Base-by-base conservation (phyloP, 2,113 vertebrate species). In the Podiceps cristatus region DNA sequence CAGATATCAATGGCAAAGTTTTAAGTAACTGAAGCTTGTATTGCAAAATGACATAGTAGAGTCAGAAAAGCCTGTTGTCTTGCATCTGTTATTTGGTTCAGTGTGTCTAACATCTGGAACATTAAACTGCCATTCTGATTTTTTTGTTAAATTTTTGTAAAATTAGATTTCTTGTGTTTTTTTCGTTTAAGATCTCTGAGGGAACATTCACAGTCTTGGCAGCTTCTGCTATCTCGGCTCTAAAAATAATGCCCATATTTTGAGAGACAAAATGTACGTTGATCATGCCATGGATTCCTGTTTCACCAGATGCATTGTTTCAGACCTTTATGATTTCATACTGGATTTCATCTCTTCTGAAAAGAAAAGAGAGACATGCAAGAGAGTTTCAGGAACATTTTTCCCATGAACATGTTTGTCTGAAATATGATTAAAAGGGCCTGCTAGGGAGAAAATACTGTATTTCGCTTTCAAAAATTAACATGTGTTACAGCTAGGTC, bases 311-410 rank as follows among this genome's bases (percentile, higher is more conserved):
- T 95, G 86, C 76, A 93, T 73, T 96, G 81, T 88, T 96, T 96
- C 86, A 96, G 69, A 62, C 20, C 76, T 95, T 88, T 96, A 82
- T 94, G 89, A 96, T 97, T 97, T 96, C 96, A 93, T 97, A 97
- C 92, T 86, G 93, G 81, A 97, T 97, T 97, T 97, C 72, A 69
- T 56, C 76, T 94, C 90, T 91, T 88, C 79, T 96, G 50, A 95
- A 95, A 88, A 76, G 78, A 88, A 91, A 88, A 88, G 88, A 86
- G 63, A 91, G 69, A 94, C 62, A 88, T 58, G 40, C 58, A 94
- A 91, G 82, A 92, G 22, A 90, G 20, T 13, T 81, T 91, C 74
- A 93, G 86, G 24, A 59, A 95, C 80, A 88, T 83, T 97, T 97
- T 97, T 97, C 96, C 91, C 94, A 96, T 95, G 92, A 72, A 96